phyloP scores from a whole-genome alignment of 2,888 invertebrate species.

The Teleiodes luculella region DNA sequence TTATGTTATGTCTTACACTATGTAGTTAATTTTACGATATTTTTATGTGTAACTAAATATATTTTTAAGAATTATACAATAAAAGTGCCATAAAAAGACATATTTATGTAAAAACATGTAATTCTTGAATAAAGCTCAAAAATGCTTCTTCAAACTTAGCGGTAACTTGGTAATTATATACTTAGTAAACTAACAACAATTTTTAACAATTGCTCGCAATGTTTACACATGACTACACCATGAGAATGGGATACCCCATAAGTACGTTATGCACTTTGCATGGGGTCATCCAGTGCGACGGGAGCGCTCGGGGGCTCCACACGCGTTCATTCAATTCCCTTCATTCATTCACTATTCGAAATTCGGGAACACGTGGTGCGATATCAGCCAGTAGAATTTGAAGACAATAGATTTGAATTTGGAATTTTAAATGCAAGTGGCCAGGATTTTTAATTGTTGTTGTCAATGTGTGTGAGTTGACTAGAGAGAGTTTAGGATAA shows the following conservation, averaged over 20 bases:
- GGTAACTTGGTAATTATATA: neutral
- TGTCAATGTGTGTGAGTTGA: neutral
- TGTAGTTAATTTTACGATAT: no score
- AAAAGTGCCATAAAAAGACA: no score
- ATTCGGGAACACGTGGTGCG: slow-evolving; percentile 16
- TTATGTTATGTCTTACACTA: neutral
- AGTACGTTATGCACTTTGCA: neutral
- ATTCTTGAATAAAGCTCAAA: neutral
- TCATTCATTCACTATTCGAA: slow-evolving; percentile 10
- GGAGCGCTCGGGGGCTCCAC: slow-evolving; percentile 21
- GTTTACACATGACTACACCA: slow-evolving; percentile 12
- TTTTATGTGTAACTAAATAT: no score
- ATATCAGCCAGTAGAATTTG: neutral
- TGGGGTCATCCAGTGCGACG: slow-evolving; percentile 19
- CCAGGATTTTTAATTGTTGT: neutral
- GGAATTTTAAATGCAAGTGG: slow-evolving; percentile 1
- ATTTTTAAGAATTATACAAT: no score
- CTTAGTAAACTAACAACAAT: slow-evolving; percentile 2
- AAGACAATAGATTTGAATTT: slow-evolving; percentile 1
- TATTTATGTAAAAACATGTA: neutral
- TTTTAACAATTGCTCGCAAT: slow-evolving; percentile 3
- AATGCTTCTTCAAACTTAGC: neutral
- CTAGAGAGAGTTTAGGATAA: neutral
- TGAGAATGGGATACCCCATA: slow-evolving; percentile 10
- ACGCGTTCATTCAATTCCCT: slow-evolving; percentile 16